These are phyloP conservation scores for Geotrypetes seraphini DNA, from an alignment of 2,797 vertebrate genomes.

Conservation along the genomic window DNA sequence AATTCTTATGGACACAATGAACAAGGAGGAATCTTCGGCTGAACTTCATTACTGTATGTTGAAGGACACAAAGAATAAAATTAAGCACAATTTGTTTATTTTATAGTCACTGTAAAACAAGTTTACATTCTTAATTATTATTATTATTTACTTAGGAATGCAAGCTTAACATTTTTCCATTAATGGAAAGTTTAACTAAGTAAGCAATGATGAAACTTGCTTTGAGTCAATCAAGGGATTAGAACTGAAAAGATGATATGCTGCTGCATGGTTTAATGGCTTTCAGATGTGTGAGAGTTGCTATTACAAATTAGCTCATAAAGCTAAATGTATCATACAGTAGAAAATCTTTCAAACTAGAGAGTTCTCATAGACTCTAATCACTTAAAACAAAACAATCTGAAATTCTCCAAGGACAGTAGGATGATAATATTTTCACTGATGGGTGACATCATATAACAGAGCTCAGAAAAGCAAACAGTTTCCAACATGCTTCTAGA, in stretches of 20 bases:
- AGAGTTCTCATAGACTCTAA: neutral
- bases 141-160: neutral
- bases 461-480: too few relatives aligned
- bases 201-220: neutral
- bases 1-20: neutral
- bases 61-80: neutral
- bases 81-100: neutral
- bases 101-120: neutral
- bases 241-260: neutral
- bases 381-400: neutral
- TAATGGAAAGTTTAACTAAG: neutral
- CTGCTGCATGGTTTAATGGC: neutral
- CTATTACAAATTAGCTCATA: neutral
- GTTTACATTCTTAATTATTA: neutral
- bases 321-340: neutral
- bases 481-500: too few relatives aligned
- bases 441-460: too few relatives aligned
- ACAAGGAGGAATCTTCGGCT: neutral
- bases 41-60: neutral
- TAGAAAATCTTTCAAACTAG: neutral
- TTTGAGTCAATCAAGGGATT: conserved; percentile 1
- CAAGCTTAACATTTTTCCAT: neutral
- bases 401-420: neutral
- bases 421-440: too few relatives aligned
- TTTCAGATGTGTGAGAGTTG: conserved; percentile 7